Conservation (phyloP, 2,113 vertebrate species). For the Pteropus alecto region DNA sequence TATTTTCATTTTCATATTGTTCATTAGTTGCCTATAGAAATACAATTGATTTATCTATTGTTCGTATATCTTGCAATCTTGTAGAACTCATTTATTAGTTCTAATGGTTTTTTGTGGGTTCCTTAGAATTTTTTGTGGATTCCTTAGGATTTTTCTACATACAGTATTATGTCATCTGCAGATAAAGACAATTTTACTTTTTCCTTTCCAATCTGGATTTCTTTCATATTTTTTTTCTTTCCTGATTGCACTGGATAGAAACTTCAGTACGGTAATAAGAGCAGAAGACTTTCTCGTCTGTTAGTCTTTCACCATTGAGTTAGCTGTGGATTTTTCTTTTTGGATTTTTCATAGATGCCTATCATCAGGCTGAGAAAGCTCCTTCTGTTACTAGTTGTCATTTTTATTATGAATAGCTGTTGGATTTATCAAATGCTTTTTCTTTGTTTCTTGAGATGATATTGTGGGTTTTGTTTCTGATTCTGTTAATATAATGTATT, state of each 20-base stretch:
- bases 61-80: neutral
- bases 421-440: conserved; percentile 6
- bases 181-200: neutral
- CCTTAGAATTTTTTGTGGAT: neutral
- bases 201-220: neutral
- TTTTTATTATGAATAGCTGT: neutral
- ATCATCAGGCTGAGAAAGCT: neutral
- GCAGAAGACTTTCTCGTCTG: neutral
- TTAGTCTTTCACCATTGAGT: neutral
- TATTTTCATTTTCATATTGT: neutral
- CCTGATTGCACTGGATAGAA: neutral
- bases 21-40: neutral
- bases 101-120: neutral
- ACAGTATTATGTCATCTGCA: neutral
- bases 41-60: neutral
- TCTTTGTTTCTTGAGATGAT: neutral
- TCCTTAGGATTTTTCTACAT: neutral
- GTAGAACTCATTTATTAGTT: neutral
- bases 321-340: conserved; percentile 16
- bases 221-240: neutral
- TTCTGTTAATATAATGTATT: neutral
- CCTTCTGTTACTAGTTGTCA: neutral
- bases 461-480: neutral
- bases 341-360: neutral
- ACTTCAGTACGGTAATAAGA: neutral